Base-by-base conservation (phyloP, 2,113 vertebrate species). In the Ariopsis seemanni region DNA sequence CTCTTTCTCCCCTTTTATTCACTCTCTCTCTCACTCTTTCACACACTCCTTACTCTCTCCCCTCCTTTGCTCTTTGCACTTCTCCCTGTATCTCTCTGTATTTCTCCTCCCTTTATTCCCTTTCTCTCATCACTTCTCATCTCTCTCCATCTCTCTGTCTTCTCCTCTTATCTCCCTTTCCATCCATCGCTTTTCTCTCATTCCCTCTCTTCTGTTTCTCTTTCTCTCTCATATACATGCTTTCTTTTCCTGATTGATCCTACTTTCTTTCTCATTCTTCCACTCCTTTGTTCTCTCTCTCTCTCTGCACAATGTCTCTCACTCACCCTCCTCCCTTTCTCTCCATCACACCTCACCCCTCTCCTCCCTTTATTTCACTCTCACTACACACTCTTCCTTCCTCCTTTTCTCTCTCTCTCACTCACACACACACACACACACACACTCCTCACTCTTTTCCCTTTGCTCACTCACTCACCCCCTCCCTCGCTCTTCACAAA, bases 401-500 rank as follows among this genome's bases (percentile, higher is more conserved):
- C 53, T 58, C 87, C 30, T 58, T 8, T 22, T 48, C 34, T 83
- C 30, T 48, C 77, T 60, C 72, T 83, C 71, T 55, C 53, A 14
- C 85, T 9, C 79, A n/a, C 82, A 69, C 83, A 15, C n/a, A 69
- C 53, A 72, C 27, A 34, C 87, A n/a, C 82, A 20, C 82, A 53
- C 83, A 4, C n/a, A 60, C 53, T 63, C 65, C 86, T 81, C 84
- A 22, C 80, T 83, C n/a, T 42, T 85, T 74, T 58, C 83, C 85
- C 87, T 67, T 18, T 20, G 11, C 58, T 87, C 81, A 83, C 84
- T 75, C 71, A 20, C 88, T 62, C 53, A 27, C 78, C 81, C 88
- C 79, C 86, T 87, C 90, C 83, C 89, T 88, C 89, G 25, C 93
- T 91, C 93, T 93, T 91, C 94, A 94, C 94, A 94, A 95, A 95